Base-by-base conservation (phyloP, 2,113 vertebrate genomes). In the Callorhinus ursinus region DNA sequence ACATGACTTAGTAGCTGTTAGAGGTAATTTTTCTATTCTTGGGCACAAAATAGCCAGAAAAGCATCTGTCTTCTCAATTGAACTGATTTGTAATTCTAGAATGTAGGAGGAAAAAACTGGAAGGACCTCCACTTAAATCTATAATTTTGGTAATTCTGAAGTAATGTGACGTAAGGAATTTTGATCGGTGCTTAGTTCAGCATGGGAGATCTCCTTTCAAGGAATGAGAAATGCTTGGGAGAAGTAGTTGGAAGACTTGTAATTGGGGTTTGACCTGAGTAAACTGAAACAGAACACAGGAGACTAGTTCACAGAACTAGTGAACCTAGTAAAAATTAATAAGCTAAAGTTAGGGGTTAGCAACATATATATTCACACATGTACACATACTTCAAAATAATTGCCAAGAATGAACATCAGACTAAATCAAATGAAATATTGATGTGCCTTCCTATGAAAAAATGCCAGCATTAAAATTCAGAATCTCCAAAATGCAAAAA, bases 41-140 rank as follows among this genome's bases (percentile, higher is more conserved):
- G 28, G 80, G 80, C 74, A 96, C 80, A 71, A 92, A 93, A 93
- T 87, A 96, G 90, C 80, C 76, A 96, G 74, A 83, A 96, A 96
- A 96, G 92, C 92, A 81, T 97, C 97, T 97, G 92, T 95, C 96
- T 97, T 96, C 96, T 97, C 95, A 59, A 9, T 85, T 95, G 97
- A 93, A 94, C 87, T 92, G 79, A 97, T 90, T 97, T 97, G 97
- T 98, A 97, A 98, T 96, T 98, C 94, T 97, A 97, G 97, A 97
- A 96, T 42, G 36, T 92, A 97, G 84, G 87, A 92, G 55, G 63
- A 31, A 95, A 98, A 93, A 93, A 84, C 42, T 91, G 76, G 69
- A 96, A 94, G 88, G 93, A 59, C 83, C 90, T 71, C 96, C 87
- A 96, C 87, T 96, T 95, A 95, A 80, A 93, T 93, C 79, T 76